Percentiles rank a stretch among this genome's conserved stretches.
Conservation (phyloP, 92 coral and sea anemone genomes). For the Palythoa heliodiscus region DNA sequence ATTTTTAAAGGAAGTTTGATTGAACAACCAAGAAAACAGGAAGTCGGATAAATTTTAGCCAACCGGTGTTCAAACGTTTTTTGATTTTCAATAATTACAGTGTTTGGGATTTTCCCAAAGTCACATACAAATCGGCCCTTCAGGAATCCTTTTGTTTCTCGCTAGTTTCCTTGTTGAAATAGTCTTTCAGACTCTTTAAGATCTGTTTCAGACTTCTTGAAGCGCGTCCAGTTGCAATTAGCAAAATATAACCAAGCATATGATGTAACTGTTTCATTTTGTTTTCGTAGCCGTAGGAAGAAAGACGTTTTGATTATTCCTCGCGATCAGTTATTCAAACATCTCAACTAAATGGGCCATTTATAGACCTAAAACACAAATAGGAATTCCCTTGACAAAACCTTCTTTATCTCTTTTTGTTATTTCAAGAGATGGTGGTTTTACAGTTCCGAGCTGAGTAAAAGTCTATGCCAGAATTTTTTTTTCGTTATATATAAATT, state of each 20-base stretch:
- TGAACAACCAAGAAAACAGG: too few species aligned
- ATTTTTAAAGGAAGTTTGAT: too few species aligned
- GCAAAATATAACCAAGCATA: neutral
- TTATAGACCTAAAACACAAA: neutral
- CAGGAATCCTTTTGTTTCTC: neutral
- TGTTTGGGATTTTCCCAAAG: neutral
- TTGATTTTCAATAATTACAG: too few species aligned
- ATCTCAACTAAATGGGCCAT: too few species aligned
- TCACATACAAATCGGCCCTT: neutral
- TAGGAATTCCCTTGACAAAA: neutral
- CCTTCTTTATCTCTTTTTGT: neutral
- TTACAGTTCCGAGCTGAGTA: neutral
- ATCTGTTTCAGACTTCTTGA: constrained; percentile 22
- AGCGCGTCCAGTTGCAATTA: constrained; percentile 13
- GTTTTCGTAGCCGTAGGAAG: neutral
- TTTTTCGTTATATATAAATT: neutral
- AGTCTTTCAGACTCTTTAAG: neutral
- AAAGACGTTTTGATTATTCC: neutral
- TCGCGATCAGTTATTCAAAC: neutral
- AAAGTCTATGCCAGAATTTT: neutral
- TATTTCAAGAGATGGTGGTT: neutral
- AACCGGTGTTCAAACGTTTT: too few species aligned
- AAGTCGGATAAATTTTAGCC: too few species aligned
- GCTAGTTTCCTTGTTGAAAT: constrained; percentile 10
- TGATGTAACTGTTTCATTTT: neutral